phyloP scores from a whole-genome alignment of 2,797 vertebrate genomes.

The Sebastes iracundus region DNA sequence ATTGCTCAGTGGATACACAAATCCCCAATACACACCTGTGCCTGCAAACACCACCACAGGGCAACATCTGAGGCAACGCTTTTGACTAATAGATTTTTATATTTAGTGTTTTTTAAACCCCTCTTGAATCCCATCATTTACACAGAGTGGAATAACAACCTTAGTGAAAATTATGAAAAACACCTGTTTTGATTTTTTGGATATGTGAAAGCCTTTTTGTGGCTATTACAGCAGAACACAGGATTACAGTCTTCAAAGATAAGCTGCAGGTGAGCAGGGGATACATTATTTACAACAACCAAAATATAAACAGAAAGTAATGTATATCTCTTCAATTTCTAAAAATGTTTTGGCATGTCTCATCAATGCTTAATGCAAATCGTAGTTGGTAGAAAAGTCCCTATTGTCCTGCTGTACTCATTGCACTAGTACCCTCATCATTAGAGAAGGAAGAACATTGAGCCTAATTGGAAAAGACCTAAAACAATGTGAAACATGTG shows the following conservation, averaged over 20 bases:
- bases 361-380: neutral
- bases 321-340: neutral
- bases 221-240: neutral
- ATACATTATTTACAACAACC: neutral
- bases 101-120: neutral
- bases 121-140: neutral
- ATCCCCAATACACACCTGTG: neutral
- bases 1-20: neutral
- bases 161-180: neutral
- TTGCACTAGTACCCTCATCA: neutral
- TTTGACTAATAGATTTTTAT: neutral
- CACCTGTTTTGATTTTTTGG: neutral
- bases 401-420: neutral
- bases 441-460: neutral
- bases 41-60: neutral
- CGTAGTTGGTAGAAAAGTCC: neutral
- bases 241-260: neutral
- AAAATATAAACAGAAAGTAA: neutral
- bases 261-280: neutral
- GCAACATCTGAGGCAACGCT: neutral
- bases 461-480: neutral
- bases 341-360: neutral
- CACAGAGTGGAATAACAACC: neutral
- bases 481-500: neutral
- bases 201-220: neutral